Evolutionary conservation across 2,888 invertebrate species (phyloP).

Genomic region (Pachymerium ferrugineum): DNA sequence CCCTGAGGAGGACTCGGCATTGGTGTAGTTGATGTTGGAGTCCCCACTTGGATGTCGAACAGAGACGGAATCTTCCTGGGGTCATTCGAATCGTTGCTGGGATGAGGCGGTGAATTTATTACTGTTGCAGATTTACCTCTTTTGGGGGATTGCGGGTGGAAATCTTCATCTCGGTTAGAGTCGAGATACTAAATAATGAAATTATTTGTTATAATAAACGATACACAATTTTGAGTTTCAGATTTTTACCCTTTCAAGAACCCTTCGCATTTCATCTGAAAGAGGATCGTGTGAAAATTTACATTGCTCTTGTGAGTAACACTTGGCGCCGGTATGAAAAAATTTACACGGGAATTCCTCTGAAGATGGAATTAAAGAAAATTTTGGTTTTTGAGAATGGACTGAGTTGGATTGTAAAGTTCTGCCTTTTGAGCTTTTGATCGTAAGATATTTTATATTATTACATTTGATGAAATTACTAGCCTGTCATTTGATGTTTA

Average conservation of each 20-base stretch:
- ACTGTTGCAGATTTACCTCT: conserved; percentile 38
- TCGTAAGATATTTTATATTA: too few species aligned
- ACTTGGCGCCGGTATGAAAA: conserved; percentile 81
- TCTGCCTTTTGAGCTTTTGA: too few species aligned
- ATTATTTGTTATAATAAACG: neutral
- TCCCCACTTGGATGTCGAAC: conserved; percentile 37
- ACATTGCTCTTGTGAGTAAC: conserved; percentile 74
- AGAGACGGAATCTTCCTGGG: conserved; percentile 36
- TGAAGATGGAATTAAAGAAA: conserved; percentile 12
- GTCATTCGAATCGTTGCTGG: conserved; percentile 41
- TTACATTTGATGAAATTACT: too few species aligned
- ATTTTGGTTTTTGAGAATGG: too few species aligned
- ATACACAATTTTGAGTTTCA: conserved; percentile 5
- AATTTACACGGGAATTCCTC: conserved; percentile 92
- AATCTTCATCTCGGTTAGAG: neutral
- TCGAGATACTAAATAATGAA: conserved; percentile 24
- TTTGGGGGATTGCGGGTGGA: neutral
- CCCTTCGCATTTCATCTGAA: conserved; percentile 65
- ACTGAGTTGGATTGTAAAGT: too few species aligned
- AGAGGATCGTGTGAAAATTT: conserved; percentile 89
- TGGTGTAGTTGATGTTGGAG: conserved; percentile 31
- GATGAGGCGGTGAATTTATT: conserved; percentile 44
- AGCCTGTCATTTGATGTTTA: too few species aligned
- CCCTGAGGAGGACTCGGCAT: neutral
- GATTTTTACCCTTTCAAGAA: conserved; percentile 51